Base-by-base conservation (phyloP, 23 tunicate species). In the Halocynthia roretzi region DNA sequence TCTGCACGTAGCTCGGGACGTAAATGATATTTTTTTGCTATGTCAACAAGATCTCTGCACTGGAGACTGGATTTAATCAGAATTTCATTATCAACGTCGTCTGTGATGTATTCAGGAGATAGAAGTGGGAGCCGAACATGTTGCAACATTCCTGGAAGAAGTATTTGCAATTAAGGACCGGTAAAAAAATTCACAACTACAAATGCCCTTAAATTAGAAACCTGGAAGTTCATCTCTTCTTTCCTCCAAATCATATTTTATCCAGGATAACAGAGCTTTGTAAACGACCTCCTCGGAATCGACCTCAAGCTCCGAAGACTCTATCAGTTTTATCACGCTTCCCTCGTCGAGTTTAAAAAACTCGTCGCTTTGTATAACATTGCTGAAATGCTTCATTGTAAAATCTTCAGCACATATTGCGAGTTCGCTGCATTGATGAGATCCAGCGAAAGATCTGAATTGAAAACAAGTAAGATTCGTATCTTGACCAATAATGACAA, bases 1-100 rank as follows among this genome's bases (percentile, higher is more conserved):
- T 54, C 62, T 49, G 78, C 78, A 8, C 78, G 78, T 8, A 74
- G 78, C 66, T 74, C 67, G 8, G 78, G 67, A 8, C 78, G 67
- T 53, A 74, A 74, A 53, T 74, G 78, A 53, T 53, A 74, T 53
- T 54, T 52, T 54, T 74, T 74, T 8, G 78, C 78, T 2, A 22
- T 44, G 56, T 74, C 78, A 5, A 74, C 64, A 12, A 74, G 65
- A 74, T 74, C 78, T 50, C 78, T 62, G 31, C 78, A 74, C 17
- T 63, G 62, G 0, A 74, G 23, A 17, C 31, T 74, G 19, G 78
- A 74, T 55, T 53, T 74, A 5, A 74, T 74, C 78, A 74, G 56
- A 8, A 50, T 49, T 63, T 74, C 64, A 17, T 74, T 63, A 74
- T 74, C 78, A 5, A 74, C 65, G 15, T 54, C 78, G 31, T 74